These are phyloP conservation scores for Dromius quadrimaculatus DNA, from an alignment of 2,888 invertebrate species.

Conservation along the genomic window DNA sequence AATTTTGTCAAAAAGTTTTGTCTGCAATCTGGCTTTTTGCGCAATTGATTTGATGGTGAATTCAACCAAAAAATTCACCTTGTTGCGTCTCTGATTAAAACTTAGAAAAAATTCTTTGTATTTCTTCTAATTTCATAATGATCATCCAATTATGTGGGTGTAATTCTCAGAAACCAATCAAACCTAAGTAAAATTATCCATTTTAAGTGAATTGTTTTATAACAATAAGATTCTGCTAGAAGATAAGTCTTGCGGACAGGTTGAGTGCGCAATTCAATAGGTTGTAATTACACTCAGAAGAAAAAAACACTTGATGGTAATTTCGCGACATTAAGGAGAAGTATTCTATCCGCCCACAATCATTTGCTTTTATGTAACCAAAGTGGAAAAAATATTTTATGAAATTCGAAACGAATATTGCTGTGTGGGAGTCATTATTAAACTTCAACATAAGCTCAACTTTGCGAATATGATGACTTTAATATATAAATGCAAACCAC, in stretches of 20 bases:
- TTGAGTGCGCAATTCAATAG: slow-evolving; percentile 10
- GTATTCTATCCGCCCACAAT: slow-evolving; percentile 11
- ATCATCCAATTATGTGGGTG: slow-evolving; percentile 26
- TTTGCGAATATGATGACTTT: slow-evolving; percentile 8
- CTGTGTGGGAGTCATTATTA: slow-evolving; percentile 20
- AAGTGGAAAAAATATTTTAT: slow-evolving; percentile 4
- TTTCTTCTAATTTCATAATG: slow-evolving; percentile 31
- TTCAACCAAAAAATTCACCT: no score
- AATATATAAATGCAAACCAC: not conserved
- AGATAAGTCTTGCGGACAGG: slow-evolving; percentile 6
- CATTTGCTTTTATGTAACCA: slow-evolving; percentile 1
- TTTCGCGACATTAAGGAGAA: slow-evolving; percentile 16
- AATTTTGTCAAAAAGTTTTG: no score
- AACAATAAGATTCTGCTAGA: slow-evolving; percentile 15
- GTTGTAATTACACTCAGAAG: slow-evolving; percentile 4
- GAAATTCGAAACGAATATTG: slow-evolving; percentile 22
- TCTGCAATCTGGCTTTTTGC: no score
- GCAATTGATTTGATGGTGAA: no score
- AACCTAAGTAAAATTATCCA: slow-evolving; percentile 11
- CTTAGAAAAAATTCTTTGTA: slow-evolving; percentile 12
- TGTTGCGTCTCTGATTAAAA: slow-evolving; percentile 3
- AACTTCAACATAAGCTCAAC: slow-evolving; percentile 10
- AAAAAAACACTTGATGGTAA: not conserved
- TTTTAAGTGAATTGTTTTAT: slow-evolving; percentile 9
- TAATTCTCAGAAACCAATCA: slow-evolving; percentile 23